A percentile compares a stretch with the other conserved stretches of the same genome.
These are phyloP conservation scores for Gallinago nigripennis DNA, from an alignment of 2,797 vertebrate species.

Conservation along the genomic window DNA sequence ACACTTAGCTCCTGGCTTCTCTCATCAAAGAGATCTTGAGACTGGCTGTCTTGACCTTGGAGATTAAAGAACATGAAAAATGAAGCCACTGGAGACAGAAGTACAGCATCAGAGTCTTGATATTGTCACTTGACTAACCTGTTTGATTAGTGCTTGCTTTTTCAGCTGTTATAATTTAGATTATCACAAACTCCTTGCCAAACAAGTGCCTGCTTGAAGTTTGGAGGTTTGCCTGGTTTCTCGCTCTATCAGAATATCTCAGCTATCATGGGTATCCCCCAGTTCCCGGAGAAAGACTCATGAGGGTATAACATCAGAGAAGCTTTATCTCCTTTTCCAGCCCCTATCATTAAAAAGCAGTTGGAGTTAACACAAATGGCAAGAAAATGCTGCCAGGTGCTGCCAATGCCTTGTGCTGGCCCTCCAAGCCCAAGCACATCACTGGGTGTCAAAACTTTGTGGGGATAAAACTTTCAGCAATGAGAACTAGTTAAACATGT, in stretches of 20 bases:
- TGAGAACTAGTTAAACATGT: not conserved
- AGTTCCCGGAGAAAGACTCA: not conserved
- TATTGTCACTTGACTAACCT: not conserved
- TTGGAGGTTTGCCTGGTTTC: not conserved
- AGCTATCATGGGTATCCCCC: not conserved
- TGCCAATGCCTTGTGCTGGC: not conserved
- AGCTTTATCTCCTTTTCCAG: not conserved
- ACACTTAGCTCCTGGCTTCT: not conserved
- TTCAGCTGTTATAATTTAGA: not conserved
- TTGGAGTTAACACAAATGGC: not conserved
- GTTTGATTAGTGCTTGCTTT: not conserved
- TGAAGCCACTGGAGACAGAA: not conserved
- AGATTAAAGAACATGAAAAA: not conserved
- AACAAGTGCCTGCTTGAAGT: not conserved
- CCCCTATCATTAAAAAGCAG: fast-evolving
- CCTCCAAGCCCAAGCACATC: not conserved
- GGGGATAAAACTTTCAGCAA: not conserved
- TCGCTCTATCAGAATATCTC: not conserved
- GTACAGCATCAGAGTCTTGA: fast-evolving
- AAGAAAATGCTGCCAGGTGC: not conserved
- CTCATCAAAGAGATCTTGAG: not conserved
- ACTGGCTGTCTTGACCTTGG: not conserved
- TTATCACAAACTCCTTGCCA: not conserved
- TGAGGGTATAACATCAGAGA: not conserved
- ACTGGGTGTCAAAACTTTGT: not conserved